Conservation (phyloP, 2,888 invertebrate genomes). For the Machimus atricapillus region DNA sequence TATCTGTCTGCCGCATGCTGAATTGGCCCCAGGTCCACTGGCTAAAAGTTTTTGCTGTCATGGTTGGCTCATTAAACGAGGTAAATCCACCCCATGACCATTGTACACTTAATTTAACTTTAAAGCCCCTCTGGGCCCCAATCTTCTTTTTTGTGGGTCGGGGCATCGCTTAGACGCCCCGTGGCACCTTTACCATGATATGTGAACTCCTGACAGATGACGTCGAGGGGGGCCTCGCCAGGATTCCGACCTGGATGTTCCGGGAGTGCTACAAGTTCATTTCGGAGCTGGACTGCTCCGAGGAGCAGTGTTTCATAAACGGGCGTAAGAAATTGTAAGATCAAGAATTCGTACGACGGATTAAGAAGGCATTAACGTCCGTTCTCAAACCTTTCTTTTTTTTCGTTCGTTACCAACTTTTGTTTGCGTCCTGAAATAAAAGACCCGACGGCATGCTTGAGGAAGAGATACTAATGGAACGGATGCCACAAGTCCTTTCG, state of each 20-base stretch:
- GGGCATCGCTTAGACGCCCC: neutral
- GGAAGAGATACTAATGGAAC: slow-evolving; percentile 46
- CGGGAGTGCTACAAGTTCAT: slow-evolving; percentile 68
- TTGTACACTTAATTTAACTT: slow-evolving; percentile 23
- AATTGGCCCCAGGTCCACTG: slow-evolving; percentile 67
- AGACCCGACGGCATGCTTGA: slow-evolving; percentile 50
- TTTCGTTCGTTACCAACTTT: neutral
- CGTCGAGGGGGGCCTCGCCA: slow-evolving; percentile 82
- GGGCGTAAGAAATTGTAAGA: slow-evolving; percentile 51
- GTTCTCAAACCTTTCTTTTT: neutral
- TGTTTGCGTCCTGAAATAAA: neutral
- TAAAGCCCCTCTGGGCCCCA: neutral
- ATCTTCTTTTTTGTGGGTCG: neutral
- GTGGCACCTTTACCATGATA: slow-evolving; percentile 77
- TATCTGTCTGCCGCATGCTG: slow-evolving; percentile 70
- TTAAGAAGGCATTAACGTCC: neutral
- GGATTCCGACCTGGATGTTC: slow-evolving; percentile 72
- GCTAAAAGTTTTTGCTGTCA: slow-evolving; percentile 77
- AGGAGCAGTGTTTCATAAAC: slow-evolving; percentile 50
- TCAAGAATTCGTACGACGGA: neutral
- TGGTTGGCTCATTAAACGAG: slow-evolving; percentile 72
- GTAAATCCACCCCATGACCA: slow-evolving; percentile 57
- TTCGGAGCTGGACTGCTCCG: slow-evolving; percentile 64
- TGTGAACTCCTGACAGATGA: slow-evolving; percentile 84
- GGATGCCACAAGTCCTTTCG: slow-evolving; percentile 49